Conservation (phyloP, 2,888 invertebrate species). For the Agrilus mali region DNA sequence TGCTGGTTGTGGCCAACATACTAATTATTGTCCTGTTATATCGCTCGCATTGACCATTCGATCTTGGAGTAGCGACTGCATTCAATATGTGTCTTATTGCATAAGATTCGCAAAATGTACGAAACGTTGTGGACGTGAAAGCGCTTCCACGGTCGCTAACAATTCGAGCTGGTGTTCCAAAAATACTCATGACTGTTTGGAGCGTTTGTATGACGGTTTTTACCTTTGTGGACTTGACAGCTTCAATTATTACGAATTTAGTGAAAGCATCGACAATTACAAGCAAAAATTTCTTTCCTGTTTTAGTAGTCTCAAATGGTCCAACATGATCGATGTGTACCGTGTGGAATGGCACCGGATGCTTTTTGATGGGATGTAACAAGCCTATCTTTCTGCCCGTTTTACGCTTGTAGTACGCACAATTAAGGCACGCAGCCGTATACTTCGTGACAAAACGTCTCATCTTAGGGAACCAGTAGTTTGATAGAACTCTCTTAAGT, state of each 20-base stretch:
- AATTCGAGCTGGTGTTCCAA: constrained; percentile 13
- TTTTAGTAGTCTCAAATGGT: constrained; percentile 24
- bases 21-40: constrained; percentile 13
- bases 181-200: constrained; percentile 2
- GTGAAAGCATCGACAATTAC: too few species aligned
- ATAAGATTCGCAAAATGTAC: constrained; percentile 13
- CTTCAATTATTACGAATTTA: too few species aligned
- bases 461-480: constrained; percentile 19
- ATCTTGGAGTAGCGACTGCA: constrained; percentile 15
- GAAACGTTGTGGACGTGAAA: constrained; percentile 13
- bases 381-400: constrained; percentile 19
- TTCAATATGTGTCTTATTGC: constrained; percentile 15
- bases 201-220: not conserved
- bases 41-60: constrained; percentile 18
- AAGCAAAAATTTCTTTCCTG: too few species aligned
- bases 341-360: constrained; percentile 25
- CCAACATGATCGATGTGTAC: constrained; percentile 30
- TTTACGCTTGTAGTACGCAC: constrained; percentile 21
- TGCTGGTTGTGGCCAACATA: constrained; percentile 12
- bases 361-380: constrained; percentile 26
- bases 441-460: constrained; percentile 24
- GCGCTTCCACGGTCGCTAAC: constrained; percentile 18
- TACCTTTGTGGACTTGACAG: too few species aligned
- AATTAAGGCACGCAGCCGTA: constrained; percentile 25
- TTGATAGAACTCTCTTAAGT: constrained; percentile 5